Conservation (phyloP, 2,888 invertebrate genomes). For the Hirtodrosophila confusa region DNA sequence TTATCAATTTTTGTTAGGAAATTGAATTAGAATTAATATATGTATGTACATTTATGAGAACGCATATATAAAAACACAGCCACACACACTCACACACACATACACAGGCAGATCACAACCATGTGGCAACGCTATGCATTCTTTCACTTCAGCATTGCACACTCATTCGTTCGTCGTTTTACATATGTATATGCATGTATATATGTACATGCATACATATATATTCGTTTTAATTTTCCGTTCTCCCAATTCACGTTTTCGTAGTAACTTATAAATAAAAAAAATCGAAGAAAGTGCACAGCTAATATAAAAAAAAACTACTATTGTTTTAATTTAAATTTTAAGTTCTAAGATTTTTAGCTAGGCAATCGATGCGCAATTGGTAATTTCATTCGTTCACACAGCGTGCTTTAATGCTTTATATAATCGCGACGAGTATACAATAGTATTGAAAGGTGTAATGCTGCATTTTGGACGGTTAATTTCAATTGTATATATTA, state of each 20-base stretch:
- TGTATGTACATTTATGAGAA: conserved; percentile 27
- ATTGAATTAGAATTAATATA: conserved; percentile 50
- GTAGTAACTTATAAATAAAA: conserved; percentile 58
- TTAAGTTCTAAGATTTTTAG: conserved; percentile 9
- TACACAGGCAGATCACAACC: conserved; percentile 46
- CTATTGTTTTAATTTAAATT: conserved; percentile 14
- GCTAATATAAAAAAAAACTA: conserved; percentile 1
- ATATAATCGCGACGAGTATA: conserved; percentile 62
- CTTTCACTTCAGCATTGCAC: conserved; percentile 77
- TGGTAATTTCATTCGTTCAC: conserved; percentile 45
- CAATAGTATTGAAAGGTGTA: conserved; percentile 25
- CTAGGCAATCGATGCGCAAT: conserved; percentile 73
- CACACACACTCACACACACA: conserved; percentile 45
- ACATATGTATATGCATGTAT: conserved; percentile 37
- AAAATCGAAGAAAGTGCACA: conserved; percentile 33
- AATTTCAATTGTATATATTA: conserved; percentile 36
- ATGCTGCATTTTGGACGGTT: conserved; percentile 30
- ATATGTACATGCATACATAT: conserved; percentile 25
- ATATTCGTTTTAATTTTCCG: conserved; percentile 70
- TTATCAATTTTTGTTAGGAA: conserved; percentile 60
- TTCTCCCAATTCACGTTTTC: conserved; percentile 70
- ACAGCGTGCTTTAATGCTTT: conserved; percentile 66
- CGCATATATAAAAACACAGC: conserved; percentile 19
- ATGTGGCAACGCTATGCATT: conserved; percentile 73
- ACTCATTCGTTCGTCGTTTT: conserved; percentile 73